Percentiles rank a stretch among this genome's conserved stretches.
phyloP scores from a whole-genome alignment of 1,140 invertebrate genomes.

The Glomeris maerens region DNA sequence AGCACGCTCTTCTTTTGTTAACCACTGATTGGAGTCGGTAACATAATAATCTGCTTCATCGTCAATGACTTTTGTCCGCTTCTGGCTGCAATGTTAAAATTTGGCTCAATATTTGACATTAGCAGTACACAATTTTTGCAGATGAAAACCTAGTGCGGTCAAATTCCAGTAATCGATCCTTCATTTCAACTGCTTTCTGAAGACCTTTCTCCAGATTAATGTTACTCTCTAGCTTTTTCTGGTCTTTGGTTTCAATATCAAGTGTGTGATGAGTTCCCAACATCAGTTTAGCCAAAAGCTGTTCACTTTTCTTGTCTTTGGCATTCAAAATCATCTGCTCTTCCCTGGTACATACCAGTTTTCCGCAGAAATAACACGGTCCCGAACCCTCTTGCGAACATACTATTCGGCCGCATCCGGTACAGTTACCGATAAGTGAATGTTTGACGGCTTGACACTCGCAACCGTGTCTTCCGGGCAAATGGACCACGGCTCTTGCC shows the following conservation, averaged over 20 bases:
- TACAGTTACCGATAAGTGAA: conserved; percentile 81
- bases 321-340: conserved; percentile 50
- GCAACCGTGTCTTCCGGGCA: conserved; percentile 61
- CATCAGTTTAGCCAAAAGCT: conserved; percentile 52
- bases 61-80: conserved; percentile 78
- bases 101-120: conserved; percentile 7
- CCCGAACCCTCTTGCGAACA: conserved; percentile 94
- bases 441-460: conserved; percentile 87
- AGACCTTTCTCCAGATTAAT: conserved; percentile 20
- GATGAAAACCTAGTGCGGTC: conserved; percentile 55
- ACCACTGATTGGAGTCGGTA: conserved; percentile 59
- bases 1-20: conserved; percentile 51
- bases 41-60: conserved; percentile 90
- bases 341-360: conserved; percentile 60
- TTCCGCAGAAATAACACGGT: conserved; percentile 82
- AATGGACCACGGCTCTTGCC: conserved; percentile 11
- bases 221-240: conserved; percentile 4
- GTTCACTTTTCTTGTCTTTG: conserved; percentile 51
- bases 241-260: conserved; percentile 27
- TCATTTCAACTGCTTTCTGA: conserved; percentile 58
- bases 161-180: conserved; percentile 70
- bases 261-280: conserved; percentile 23
- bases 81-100: conserved; percentile 42
- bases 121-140: conserved; percentile 1
- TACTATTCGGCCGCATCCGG: conserved; percentile 83